These are phyloP conservation scores for Elysia chlorotica DNA, from an alignment of 1,140 invertebrate species.

Conservation along the genomic window DNA sequence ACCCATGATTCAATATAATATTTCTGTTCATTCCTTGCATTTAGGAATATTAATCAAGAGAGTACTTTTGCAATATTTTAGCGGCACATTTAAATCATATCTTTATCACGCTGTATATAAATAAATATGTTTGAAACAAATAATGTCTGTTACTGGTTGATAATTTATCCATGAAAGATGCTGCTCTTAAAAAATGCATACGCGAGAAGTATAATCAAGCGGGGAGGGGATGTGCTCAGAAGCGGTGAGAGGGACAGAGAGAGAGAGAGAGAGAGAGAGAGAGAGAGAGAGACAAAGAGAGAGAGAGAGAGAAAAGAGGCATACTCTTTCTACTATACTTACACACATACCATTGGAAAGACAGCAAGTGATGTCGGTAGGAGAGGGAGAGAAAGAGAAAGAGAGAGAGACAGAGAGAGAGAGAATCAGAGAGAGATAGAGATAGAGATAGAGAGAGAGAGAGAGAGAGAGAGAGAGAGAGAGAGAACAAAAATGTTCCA, in stretches of 20 bases:
- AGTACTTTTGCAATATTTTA: neutral
- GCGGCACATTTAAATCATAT: neutral
- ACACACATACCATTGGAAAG: neutral
- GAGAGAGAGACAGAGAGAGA: too few species aligned
- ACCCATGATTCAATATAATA: too few species aligned
- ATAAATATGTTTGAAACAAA: neutral
- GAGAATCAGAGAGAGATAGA: too few species aligned
- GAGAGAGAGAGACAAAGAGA: neutral
- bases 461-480: constrained; percentile 5
- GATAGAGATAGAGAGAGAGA: neutral
- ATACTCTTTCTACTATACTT: neutral
- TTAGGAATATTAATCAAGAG: too few species aligned
- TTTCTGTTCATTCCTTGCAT: too few species aligned
- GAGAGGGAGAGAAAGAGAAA: neutral
- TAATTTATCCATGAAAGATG: neutral
- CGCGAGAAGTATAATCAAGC: too few species aligned
- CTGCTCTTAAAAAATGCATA: neutral
- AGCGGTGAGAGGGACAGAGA: neutral
- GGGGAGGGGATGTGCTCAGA: neutral
- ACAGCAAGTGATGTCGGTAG: neutral
- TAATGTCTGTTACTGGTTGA: neutral
- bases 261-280: constrained; percentile 5
- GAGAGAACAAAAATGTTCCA: neutral
- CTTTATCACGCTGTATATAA: neutral
- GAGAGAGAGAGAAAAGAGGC: neutral